Evolutionary conservation across 2,888 invertebrate species (phyloP).

Genomic region (Pasiphila rectangulata): DNA sequence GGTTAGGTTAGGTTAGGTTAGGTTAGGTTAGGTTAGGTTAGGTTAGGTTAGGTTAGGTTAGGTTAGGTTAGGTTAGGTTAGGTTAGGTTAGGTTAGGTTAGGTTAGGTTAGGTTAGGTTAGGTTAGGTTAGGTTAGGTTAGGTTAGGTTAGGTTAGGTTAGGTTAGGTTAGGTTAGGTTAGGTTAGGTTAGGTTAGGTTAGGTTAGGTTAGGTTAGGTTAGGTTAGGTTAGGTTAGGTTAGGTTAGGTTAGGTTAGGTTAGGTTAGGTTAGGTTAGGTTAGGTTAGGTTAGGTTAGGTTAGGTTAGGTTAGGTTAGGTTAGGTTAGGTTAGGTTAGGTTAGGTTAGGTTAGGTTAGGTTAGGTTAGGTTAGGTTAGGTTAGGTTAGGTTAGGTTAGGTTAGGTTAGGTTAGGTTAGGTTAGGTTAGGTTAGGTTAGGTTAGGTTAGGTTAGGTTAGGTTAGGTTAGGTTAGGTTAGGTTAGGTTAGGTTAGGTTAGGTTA

Average conservation of each 20-base stretch:
- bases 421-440: too few relatives aligned
- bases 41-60: conserved; percentile 25
- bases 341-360: conserved; percentile 22
- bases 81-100: conserved; percentile 27
- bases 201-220: conserved; percentile 27
- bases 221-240: conserved; percentile 27
- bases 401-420: too few relatives aligned
- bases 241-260: conserved; percentile 24
- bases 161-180: conserved; percentile 23
- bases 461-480: too few relatives aligned
- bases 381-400: too few relatives aligned
- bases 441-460: too few relatives aligned
- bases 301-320: conserved; percentile 33
- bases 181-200: conserved; percentile 27
- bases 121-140: conserved; percentile 22
- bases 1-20: conserved; percentile 28
- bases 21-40: conserved; percentile 25
- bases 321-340: conserved; percentile 23
- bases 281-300: conserved; percentile 28
- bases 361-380: too few relatives aligned
- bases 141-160: conserved; percentile 25
- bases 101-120: conserved; percentile 26
- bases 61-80: conserved; percentile 28
- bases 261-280: conserved; percentile 28
- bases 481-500: too few relatives aligned